Evolutionary conservation across 1,140 invertebrate genomes (phyloP).

Genomic region (Lepidostoma basale): DNA sequence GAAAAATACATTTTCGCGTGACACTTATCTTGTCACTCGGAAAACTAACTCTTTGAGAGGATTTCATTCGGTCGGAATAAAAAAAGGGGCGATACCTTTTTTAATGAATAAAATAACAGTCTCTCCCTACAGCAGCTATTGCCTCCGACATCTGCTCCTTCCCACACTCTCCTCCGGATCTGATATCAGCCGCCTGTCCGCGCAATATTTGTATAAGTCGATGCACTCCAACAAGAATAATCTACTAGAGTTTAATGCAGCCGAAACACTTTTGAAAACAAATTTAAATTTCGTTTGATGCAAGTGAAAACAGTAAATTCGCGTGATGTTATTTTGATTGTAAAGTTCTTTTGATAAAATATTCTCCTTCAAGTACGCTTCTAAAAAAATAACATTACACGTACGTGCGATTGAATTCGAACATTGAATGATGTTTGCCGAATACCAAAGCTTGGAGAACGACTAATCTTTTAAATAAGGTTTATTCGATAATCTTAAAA

Average conservation of each 20-base stretch:
- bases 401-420: too few species aligned
- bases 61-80: constrained; percentile 13
- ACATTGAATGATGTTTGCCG: too few species aligned
- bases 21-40: constrained; percentile 11
- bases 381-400: too few species aligned
- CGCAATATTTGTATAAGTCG: constrained; percentile 36
- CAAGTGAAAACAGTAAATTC: too few species aligned
- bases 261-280: neutral
- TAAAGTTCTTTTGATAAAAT: too few species aligned
- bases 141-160: constrained; percentile 22
- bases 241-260: neutral
- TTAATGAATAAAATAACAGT: constrained; percentile 46
- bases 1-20: neutral
- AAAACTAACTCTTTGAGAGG: constrained; percentile 23
- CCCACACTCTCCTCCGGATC: constrained; percentile 11
- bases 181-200: constrained; percentile 11
- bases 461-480: too few species aligned
- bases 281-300: neutral
- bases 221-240: neutral
- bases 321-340: too few species aligned
- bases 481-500: too few species aligned
- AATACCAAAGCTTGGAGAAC: too few species aligned
- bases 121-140: constrained; percentile 18
- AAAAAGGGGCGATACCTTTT: constrained; percentile 40
- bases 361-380: too few species aligned